Evolutionary conservation across 2,113 vertebrate genomes (phyloP), one percentile per base, ranked within the genome.

Genomic region (Monopterus albus): DNA sequence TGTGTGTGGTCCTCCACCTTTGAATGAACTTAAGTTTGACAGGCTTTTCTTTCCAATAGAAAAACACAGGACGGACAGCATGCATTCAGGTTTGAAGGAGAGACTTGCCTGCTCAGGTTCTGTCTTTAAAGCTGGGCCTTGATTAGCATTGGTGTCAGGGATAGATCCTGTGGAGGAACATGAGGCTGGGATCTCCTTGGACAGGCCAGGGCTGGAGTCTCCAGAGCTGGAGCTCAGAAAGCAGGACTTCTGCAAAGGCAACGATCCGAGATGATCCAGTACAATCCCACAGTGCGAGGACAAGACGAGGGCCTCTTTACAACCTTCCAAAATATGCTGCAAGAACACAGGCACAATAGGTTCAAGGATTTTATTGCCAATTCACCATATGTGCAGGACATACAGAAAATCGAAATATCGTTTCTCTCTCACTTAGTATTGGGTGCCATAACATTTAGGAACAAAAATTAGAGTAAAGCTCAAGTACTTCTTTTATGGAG

Each of bases 291-390:
- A 89, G 8, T 73, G 55, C 0, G 88, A 21, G 0, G 93, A 91
- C 69, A 94, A 73, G 55, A 81, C 85, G 18, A 81, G 33, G 31
- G 65, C 42, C 4, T 90, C 92, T 39, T 69, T 86, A 38, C 71
- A 94, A 6, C 91, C 88, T 0, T 75, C 55, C 73, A 94, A 47
- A 62, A 94, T 84, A 29, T 91, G 81, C 93, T 94, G 68, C 15
- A 66, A 53, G 5, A 52, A 42, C 40, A 50, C 4, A 39, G 0
- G 47, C 11, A 36, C 15, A 5, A n/a, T n/a, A n/a, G n/a, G n/a
- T n/a, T n/a, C n/a, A n/a, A n/a, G n/a, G n/a, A n/a, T n/a, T n/a
- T n/a, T n/a, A n/a, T n/a, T n/a, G n/a, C n/a, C n/a, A n/a, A n/a
- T n/a, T n/a, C n/a, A n/a, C n/a, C n/a, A n/a, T n/a, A n/a, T n/a